These are phyloP conservation scores for Cordilura impudica DNA, from an alignment of 2,888 invertebrate species.

Conservation along the genomic window DNA sequence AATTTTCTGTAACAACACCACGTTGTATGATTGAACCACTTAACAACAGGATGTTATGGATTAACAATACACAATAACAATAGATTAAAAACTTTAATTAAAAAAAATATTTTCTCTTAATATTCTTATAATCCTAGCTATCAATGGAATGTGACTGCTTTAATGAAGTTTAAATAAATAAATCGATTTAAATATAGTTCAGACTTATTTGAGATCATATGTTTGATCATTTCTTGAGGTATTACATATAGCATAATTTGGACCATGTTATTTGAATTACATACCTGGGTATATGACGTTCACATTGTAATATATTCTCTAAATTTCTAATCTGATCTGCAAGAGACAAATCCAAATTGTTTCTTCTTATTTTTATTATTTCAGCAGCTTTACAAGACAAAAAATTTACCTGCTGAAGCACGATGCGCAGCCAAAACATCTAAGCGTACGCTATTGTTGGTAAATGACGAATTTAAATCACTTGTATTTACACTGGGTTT, in stretches of 20 bases:
- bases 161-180: too few relatives aligned
- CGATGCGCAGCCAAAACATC: slow-evolving; percentile 71
- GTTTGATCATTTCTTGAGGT: background rate
- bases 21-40: too few relatives aligned
- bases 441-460: slow-evolving; percentile 69
- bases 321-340: slow-evolving; percentile 72
- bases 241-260: background rate
- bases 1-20: too few relatives aligned
- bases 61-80: too few relatives aligned
- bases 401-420: slow-evolving; percentile 69
- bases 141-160: too few relatives aligned
- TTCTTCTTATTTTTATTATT: background rate
- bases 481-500: slow-evolving; percentile 63
- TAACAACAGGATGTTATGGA: too few relatives aligned
- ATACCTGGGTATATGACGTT: slow-evolving; percentile 71
- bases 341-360: slow-evolving; percentile 46
- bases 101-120: too few relatives aligned
- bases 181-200: too few relatives aligned
- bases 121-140: too few relatives aligned
- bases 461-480: slow-evolving; percentile 23
- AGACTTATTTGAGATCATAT: too few relatives aligned
- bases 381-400: background rate
- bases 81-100: too few relatives aligned
- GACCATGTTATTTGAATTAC: slow-evolving; percentile 58
- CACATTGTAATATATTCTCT: slow-evolving; percentile 70